These are phyloP conservation scores for Parapristionchus giblindavisi DNA, from an alignment of 2,888 invertebrate genomes.

Conservation along the genomic window DNA sequence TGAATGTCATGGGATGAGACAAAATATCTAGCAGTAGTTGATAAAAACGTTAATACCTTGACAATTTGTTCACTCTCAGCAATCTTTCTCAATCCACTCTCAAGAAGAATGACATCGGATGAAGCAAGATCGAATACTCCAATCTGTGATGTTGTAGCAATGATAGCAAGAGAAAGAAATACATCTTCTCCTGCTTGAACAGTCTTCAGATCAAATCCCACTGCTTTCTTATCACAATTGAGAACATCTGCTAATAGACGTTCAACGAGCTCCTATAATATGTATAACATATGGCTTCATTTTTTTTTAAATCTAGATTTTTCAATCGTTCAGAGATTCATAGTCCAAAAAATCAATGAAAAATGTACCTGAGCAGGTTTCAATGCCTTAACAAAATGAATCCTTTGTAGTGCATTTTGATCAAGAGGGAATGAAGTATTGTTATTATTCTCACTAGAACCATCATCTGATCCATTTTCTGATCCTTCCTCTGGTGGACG, in stretches of 20 bases:
- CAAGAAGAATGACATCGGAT: conserved; percentile 63
- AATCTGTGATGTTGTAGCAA: conserved; percentile 79
- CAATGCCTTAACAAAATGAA: conserved; percentile 64
- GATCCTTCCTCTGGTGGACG: conserved; percentile 64
- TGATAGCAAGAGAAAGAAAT: conserved; percentile 82
- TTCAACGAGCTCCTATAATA: conserved; percentile 56
- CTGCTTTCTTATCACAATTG: conserved; percentile 66
- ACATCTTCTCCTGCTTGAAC: conserved; percentile 84
- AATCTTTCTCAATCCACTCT: conserved; percentile 65
- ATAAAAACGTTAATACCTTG: conserved; percentile 51
- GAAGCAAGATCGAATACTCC: conserved; percentile 67
- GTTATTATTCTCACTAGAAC: conserved; percentile 55
- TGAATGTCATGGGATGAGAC: not conserved
- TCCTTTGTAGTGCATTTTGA: conserved; percentile 58
- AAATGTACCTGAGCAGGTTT: conserved; percentile 61
- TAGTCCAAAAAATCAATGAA: not conserved
- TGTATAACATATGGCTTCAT: not conserved
- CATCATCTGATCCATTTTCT: conserved; percentile 63
- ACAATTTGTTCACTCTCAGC: conserved; percentile 61
- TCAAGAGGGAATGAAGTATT: conserved; percentile 65
- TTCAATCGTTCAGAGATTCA: too few species aligned
- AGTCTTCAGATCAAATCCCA: conserved; percentile 91
- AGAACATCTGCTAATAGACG: conserved; percentile 58
- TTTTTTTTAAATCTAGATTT: not conserved
- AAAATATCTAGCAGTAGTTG: not conserved